A percentile compares a stretch with the other conserved stretches of the same genome.
Evolutionary conservation across 37 sponge, comb jelly and placozoan genomes (phyloP).

Genomic region (Eunapius fragilis): DNA sequence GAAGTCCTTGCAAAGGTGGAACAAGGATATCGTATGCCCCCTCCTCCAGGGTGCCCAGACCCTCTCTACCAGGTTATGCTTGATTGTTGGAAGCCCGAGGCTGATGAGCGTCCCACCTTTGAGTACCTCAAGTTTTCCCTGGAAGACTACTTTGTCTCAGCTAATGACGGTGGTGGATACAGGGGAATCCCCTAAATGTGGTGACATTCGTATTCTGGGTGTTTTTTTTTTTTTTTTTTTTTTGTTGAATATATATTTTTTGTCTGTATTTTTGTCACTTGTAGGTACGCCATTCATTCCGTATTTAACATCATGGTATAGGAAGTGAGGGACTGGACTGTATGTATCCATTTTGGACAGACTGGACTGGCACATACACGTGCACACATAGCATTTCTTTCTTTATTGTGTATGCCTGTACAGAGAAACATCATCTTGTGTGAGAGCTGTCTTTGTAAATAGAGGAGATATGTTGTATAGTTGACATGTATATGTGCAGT

Average conservation of each 20-base stretch:
- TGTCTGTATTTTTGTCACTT: not conserved
- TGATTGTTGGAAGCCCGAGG: constrained; percentile 89
- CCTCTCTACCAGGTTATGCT: constrained; percentile 94
- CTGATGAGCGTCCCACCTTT: constrained; percentile 93
- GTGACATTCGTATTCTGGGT: not conserved
- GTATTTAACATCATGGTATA: constrained; percentile 1
- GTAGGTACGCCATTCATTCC: not conserved
- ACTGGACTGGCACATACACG: not conserved
- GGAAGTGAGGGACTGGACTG: not conserved
- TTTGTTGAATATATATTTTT: not conserved
- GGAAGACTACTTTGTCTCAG: constrained; percentile 94
- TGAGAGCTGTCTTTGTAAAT: not conserved
- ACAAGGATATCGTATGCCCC: constrained; percentile 90
- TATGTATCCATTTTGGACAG: not conserved
- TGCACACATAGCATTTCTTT: not conserved
- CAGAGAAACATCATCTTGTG: not conserved
- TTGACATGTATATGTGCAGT: not conserved
- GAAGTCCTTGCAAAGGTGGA: constrained; percentile 84
- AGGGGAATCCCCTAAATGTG: constrained; percentile 40
- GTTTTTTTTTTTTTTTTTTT: not conserved
- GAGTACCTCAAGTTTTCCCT: constrained; percentile 90
- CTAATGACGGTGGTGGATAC: constrained; percentile 67
- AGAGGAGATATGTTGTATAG: not conserved
- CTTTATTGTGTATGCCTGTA: not conserved
- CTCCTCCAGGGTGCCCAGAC: constrained; percentile 88